Conservation (phyloP, 1,140 invertebrate genomes). For the Metaphire vulgaris region DNA sequence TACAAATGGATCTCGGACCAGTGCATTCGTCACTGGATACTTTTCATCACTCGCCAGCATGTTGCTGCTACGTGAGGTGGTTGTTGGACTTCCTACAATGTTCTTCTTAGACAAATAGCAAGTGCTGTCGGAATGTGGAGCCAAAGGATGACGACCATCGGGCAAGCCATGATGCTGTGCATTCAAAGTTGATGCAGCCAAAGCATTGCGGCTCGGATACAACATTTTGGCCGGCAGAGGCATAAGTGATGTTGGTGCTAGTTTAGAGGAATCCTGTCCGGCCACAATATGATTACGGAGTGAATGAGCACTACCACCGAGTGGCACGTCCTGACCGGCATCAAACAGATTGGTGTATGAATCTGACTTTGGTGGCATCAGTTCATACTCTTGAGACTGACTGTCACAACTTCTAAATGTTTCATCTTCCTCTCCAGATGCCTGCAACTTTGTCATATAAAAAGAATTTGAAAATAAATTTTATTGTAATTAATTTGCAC, state of each 20-base stretch:
- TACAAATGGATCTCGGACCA: slow-evolving; percentile 6
- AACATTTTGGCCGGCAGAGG: not conserved
- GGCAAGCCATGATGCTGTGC: slow-evolving; percentile 18
- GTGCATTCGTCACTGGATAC: slow-evolving; percentile 23
- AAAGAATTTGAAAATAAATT: too few species aligned
- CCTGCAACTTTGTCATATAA: not conserved
- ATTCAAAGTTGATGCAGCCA: slow-evolving; percentile 35
- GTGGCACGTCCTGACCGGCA: slow-evolving; percentile 32
- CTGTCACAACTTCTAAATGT: not conserved
- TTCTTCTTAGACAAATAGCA: slow-evolving; percentile 30
- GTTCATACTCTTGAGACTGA: not conserved
- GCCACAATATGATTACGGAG: slow-evolving; percentile 13
- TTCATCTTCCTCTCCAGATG: not conserved
- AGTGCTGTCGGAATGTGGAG: slow-evolving; percentile 33
- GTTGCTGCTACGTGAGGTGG: slow-evolving; percentile 45
- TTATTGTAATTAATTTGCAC: too few species aligned
- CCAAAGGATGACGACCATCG: slow-evolving; percentile 35
- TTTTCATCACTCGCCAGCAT: slow-evolving; percentile 22
- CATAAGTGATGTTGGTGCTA: not conserved
- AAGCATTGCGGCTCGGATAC: not conserved
- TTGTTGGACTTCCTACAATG: not conserved
- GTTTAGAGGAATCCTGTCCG: not conserved
- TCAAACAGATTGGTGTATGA: slow-evolving; percentile 88
- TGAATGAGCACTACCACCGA: slow-evolving; percentile 30
- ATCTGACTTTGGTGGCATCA: slow-evolving; percentile 16